Percentiles rank a stretch among this genome's conserved stretches.
phyloP scores from a whole-genome alignment of 2,888 invertebrate genomes.

The Chaetogeoica ovagalla region DNA sequence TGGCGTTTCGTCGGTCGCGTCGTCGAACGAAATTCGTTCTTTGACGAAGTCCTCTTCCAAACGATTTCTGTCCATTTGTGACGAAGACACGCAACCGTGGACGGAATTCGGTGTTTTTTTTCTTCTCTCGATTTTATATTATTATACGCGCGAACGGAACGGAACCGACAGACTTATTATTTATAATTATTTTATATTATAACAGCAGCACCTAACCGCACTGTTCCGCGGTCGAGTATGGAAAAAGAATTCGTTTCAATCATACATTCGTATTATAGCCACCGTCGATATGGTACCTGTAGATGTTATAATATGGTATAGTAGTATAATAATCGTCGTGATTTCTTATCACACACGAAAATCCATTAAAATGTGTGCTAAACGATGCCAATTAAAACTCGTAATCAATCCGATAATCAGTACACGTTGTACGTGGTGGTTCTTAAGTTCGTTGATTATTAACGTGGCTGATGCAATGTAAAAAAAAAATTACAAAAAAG shows the following conservation, averaged over 20 bases:
- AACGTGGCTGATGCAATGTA: too few species aligned
- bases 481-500: too few species aligned
- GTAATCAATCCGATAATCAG: background rate
- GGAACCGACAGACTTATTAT: too few species aligned
- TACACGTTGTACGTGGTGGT: background rate
- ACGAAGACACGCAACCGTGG: background rate
- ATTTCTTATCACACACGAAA: too few species aligned
- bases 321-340: too few species aligned
- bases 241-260: background rate
- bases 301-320: too few species aligned
- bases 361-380: too few species aligned
- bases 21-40: background rate
- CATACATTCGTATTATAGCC: too few species aligned
- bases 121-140: too few species aligned
- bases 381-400: background rate
- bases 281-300: too few species aligned
- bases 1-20: background rate
- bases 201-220: background rate
- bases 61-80: background rate
- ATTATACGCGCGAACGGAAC: background rate
- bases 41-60: background rate
- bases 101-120: too few species aligned
- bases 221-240: background rate
- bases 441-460: background rate
- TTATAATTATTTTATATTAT: too few species aligned